These are phyloP conservation scores for Muntiacus muntjak DNA, from an alignment of 2,113 vertebrate species.

Conservation along the genomic window DNA sequence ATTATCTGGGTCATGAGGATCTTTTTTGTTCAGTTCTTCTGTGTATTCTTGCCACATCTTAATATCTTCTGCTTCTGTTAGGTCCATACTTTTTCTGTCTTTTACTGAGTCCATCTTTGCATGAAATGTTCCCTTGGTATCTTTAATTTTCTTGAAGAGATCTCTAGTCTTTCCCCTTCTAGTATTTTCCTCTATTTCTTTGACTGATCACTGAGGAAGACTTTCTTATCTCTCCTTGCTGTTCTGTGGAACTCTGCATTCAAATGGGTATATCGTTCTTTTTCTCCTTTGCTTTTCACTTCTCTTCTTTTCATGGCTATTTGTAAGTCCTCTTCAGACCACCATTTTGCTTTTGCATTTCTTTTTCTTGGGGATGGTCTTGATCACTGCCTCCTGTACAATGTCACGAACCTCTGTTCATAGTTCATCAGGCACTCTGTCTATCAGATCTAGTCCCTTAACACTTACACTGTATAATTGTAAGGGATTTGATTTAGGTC, in stretches of 20 bases:
- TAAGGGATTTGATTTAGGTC: neutral
- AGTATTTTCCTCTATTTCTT: neutral
- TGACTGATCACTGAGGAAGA: neutral
- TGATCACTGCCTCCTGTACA: neutral
- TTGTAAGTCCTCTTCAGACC: neutral
- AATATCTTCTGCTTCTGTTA: neutral
- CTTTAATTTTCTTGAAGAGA: neutral
- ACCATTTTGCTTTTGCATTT: neutral
- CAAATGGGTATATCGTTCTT: neutral
- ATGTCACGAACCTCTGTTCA: neutral
- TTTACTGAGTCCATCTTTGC: neutral
- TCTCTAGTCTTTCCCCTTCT: neutral
- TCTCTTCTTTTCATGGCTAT: neutral
- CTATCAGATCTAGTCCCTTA: neutral
- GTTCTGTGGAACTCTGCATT: neutral
- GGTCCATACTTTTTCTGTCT: neutral
- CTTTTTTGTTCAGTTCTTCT: neutral
- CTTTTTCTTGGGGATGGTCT: neutral
- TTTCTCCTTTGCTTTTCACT: neutral
- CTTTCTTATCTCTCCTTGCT: neutral
- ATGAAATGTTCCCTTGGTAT: neutral
- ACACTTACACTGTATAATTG: neutral
- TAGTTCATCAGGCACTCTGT: neutral
- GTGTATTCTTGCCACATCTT: neutral
- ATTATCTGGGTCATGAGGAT: neutral